Conservation (phyloP, 2,797 vertebrate species). For the Botia kubotai region DNA sequence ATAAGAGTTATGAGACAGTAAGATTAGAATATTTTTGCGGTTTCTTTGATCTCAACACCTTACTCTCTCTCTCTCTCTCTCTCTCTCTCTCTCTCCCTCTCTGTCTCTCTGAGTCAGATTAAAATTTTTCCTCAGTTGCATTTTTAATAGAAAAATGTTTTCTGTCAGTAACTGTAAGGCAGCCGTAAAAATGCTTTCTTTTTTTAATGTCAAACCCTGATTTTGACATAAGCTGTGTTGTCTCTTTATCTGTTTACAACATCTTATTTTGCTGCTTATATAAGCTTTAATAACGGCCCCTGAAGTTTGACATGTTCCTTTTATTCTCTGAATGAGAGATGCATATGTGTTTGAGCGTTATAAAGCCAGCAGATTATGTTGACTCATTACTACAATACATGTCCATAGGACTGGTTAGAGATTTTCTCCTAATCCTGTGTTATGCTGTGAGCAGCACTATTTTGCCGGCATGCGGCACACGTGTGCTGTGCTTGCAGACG, state of each 20-base stretch:
- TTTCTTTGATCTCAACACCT: neutral
- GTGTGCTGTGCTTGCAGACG: conserved; percentile 38
- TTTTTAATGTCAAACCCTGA: neutral
- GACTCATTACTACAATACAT: conserved; percentile 68
- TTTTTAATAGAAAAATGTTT: neutral
- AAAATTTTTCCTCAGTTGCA: neutral
- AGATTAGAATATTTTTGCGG: neutral
- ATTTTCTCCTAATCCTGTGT: conserved; percentile 70
- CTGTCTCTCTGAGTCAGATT: neutral
- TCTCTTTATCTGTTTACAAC: neutral
- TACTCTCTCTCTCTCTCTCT: neutral
- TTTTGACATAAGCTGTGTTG: neutral
- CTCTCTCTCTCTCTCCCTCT: too few relatives aligned
- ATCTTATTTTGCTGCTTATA: neutral
- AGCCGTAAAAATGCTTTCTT: too few relatives aligned
- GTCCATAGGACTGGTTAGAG: conserved; percentile 59
- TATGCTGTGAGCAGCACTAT: conserved; percentile 56
- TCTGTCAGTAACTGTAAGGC: too few relatives aligned
- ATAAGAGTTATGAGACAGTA: neutral
- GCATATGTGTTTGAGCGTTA: conserved; percentile 50
- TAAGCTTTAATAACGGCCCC: neutral
- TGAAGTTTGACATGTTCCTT: neutral
- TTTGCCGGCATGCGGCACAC: conserved; percentile 32
- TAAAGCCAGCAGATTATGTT: conserved; percentile 64
- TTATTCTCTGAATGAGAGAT: conserved; percentile 46